A percentile compares a stretch with the other conserved stretches of the same genome.
phyloP scores from a whole-genome alignment of 2,888 invertebrate species.

The Volucella bombylans region DNA sequence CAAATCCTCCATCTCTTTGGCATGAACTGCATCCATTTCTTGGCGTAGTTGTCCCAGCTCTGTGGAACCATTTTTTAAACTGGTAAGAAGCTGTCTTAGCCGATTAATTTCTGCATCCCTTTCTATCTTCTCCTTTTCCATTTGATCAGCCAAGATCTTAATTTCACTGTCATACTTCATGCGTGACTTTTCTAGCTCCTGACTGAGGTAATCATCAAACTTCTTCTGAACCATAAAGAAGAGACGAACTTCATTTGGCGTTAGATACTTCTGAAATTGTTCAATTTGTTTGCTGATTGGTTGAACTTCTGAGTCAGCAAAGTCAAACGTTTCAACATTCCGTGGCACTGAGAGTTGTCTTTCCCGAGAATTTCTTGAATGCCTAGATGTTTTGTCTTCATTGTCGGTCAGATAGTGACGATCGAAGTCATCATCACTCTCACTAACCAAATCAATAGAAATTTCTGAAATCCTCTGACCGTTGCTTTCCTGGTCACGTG shows the following conservation, averaged over 20 bases:
- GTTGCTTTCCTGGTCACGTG: slow-evolving; percentile 80
- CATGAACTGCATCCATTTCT: slow-evolving; percentile 87
- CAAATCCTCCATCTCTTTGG: slow-evolving; percentile 90
- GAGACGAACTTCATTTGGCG: slow-evolving; percentile 81
- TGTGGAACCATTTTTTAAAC: slow-evolving; percentile 85
- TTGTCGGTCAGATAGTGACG: slow-evolving; percentile 79
- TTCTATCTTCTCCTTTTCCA: slow-evolving; percentile 85
- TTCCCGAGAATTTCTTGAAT: slow-evolving; percentile 80
- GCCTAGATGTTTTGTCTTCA: slow-evolving; percentile 78
- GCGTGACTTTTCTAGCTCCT: slow-evolving; percentile 84
- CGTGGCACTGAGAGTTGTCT: slow-evolving; percentile 78
- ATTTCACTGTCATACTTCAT: slow-evolving; percentile 79
- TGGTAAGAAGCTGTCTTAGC: slow-evolving; percentile 84
- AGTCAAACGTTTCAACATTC: slow-evolving; percentile 72
- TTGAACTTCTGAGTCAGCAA: slow-evolving; percentile 60
- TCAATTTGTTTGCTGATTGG: slow-evolving; percentile 81
- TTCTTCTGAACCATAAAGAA: slow-evolving; percentile 83
- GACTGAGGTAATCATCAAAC: slow-evolving; percentile 84
- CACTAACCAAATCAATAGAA: slow-evolving; percentile 82
- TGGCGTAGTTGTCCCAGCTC: slow-evolving; percentile 84
- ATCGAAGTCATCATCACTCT: slow-evolving; percentile 82
- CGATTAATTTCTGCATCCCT: slow-evolving; percentile 83
- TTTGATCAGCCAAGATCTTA: slow-evolving; percentile 79
- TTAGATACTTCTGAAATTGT: slow-evolving; percentile 80
- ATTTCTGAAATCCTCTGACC: slow-evolving; percentile 82